phyloP scores from a whole-genome alignment of 1,140 invertebrate genomes.

The Caenorhabditis tropicalis region DNA sequence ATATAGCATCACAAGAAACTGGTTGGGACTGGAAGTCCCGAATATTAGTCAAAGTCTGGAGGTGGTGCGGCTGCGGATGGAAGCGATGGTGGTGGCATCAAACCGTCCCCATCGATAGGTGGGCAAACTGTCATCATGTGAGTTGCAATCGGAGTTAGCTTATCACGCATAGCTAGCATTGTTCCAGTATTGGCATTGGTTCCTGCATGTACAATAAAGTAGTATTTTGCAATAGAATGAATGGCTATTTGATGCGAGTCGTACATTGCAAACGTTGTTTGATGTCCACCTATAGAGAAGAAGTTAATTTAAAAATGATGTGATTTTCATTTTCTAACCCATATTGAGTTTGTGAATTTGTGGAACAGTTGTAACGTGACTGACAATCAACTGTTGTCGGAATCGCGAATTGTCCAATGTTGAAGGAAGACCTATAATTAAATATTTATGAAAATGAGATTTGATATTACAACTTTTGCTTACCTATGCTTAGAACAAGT shows the following conservation, averaged over 20 bases:
- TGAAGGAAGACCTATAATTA: neutral
- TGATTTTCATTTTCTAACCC: neutral
- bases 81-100: neutral
- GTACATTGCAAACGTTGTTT: constrained; percentile 15
- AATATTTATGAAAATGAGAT: neutral
- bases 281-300: neutral
- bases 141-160: neutral
- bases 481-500: neutral
- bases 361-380: constrained; percentile 4
- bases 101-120: constrained; percentile 8
- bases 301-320: neutral
- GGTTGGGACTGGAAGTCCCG: neutral
- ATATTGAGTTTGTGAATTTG: constrained; percentile 16
- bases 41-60: neutral
- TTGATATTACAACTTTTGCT: neutral
- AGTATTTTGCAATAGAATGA: neutral
- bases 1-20: neutral
- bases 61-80: neutral
- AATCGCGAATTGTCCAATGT: constrained; percentile 19
- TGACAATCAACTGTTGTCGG: constrained; percentile 12
- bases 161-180: neutral
- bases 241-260: constrained; percentile 22
- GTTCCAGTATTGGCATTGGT: neutral
- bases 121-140: constrained; percentile 22
- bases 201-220: constrained; percentile 21